These are phyloP conservation scores for Eupithecia inturbata DNA, from an alignment of 2,888 invertebrate species.

Conservation along the genomic window DNA sequence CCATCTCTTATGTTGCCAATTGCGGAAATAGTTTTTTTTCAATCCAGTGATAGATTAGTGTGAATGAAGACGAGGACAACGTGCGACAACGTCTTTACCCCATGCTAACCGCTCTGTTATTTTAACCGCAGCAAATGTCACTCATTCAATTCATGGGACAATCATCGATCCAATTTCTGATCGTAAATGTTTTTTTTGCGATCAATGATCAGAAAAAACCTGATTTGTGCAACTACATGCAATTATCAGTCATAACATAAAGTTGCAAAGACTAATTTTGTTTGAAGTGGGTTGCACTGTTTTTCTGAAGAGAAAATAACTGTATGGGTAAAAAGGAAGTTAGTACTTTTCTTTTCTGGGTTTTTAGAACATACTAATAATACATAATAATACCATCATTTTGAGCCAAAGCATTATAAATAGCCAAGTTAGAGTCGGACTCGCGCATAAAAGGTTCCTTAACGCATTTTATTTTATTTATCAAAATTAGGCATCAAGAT, in stretches of 20 bases:
- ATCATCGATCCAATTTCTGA: slow-evolving; percentile 24
- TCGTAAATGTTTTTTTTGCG: slow-evolving; percentile 13
- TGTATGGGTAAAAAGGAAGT: neutral
- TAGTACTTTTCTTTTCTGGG: neutral
- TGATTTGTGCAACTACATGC: slow-evolving; percentile 6
- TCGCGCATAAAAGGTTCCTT: neutral
- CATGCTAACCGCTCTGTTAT: slow-evolving; percentile 18
- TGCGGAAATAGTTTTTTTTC: no score
- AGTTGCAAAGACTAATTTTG: slow-evolving; percentile 21
- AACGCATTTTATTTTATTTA: neutral
- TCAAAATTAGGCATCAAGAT: neutral
- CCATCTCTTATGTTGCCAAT: no score
- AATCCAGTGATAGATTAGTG: no score
- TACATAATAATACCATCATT: neutral
- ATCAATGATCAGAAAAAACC: neutral
- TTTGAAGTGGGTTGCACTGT: neutral
- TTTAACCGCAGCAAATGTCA: slow-evolving; percentile 23
- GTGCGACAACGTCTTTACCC: neutral
- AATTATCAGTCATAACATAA: slow-evolving; percentile 33
- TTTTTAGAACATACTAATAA: slow-evolving; percentile 1
- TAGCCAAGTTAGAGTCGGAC: neutral
- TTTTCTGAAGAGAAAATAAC: neutral
- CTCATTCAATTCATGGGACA: slow-evolving; percentile 13
- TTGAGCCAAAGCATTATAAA: neutral
- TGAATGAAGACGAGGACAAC: no score